Percentiles rank a stretch among this genome's conserved stretches.
These are phyloP conservation scores for Steromphala cineraria DNA, from an alignment of 2,888 invertebrate genomes.

Conservation along the genomic window DNA sequence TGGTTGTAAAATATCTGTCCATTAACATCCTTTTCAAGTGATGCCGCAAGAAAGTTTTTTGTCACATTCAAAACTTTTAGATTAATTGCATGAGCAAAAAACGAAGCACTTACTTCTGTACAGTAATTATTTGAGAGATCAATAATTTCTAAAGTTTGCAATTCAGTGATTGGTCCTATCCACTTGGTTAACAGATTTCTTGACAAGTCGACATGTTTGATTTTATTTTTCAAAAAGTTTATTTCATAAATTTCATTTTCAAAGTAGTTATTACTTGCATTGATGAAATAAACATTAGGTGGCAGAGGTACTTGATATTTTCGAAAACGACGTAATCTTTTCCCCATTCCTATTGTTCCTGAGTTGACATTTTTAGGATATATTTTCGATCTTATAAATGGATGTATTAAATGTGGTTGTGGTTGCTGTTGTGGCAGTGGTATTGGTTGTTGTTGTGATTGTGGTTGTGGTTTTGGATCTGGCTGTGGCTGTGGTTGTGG, in stretches of 20 bases:
- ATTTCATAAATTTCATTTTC: background rate
- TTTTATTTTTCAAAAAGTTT: background rate
- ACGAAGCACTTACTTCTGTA: background rate
- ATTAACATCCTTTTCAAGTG: background rate
- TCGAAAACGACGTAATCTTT: too few species aligned
- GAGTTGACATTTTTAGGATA: background rate
- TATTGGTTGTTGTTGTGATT: background rate
- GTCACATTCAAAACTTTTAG: conserved; percentile 22
- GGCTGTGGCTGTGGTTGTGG: too few species aligned
- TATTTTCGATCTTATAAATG: background rate
- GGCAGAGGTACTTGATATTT: too few species aligned
- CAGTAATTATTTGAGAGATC: conserved; percentile 30
- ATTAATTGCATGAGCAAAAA: background rate
- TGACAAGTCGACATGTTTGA: conserved; percentile 22
- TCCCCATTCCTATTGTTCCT: too few species aligned
- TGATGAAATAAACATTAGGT: background rate
- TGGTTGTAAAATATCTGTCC: conserved; percentile 30
- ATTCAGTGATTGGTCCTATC: conserved; percentile 29
- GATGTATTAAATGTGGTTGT: too few species aligned
- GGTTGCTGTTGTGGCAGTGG: background rate
- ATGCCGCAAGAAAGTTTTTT: conserved; percentile 26
- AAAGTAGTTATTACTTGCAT: background rate
- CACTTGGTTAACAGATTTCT: conserved; percentile 28
- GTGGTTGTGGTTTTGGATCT: too few species aligned
- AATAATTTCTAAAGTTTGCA: conserved; percentile 18